Percentiles rank a stretch among this genome's conserved stretches.
Evolutionary conservation across 2,888 invertebrate species (phyloP).

Genomic region (Drepana falcataria): DNA sequence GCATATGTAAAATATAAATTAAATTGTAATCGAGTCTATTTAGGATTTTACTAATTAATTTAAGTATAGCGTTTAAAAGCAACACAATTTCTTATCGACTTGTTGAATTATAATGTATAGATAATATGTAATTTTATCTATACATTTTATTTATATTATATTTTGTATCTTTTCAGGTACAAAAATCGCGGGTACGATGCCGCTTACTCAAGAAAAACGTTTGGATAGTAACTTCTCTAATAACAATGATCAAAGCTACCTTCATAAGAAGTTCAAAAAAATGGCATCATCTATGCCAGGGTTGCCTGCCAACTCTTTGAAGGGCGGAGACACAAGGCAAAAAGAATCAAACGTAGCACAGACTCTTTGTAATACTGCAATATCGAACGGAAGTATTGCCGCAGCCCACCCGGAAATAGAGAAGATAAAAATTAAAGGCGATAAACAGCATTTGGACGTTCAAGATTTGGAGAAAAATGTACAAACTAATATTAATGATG

Average conservation of each 20-base stretch:
- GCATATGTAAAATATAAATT: too few species aligned
- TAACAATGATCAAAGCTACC: slow-evolving; percentile 85
- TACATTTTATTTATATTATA: slow-evolving; percentile 3
- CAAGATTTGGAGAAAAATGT: slow-evolving; percentile 65
- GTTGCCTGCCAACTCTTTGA: slow-evolving; percentile 51
- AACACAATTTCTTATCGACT: slow-evolving; percentile 1
- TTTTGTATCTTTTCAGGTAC: slow-evolving; percentile 53
- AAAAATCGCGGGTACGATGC: slow-evolving; percentile 65
- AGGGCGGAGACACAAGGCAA: slow-evolving; percentile 49
- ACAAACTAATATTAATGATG: slow-evolving; percentile 75
- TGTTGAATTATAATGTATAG: background rate
- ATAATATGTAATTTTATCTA: background rate
- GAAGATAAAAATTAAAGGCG: slow-evolving; percentile 55
- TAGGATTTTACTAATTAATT: too few species aligned
- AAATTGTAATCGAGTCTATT: too few species aligned
- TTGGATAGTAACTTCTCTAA: slow-evolving; percentile 69
- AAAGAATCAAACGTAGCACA: slow-evolving; percentile 51
- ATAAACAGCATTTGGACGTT: slow-evolving; percentile 37
- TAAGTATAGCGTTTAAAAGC: too few species aligned
- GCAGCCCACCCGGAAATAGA: slow-evolving; percentile 71
- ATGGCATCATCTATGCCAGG: slow-evolving; percentile 82
- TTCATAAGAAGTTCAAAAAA: slow-evolving; percentile 96
- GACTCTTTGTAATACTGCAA: slow-evolving; percentile 48
- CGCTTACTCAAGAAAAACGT: slow-evolving; percentile 73
- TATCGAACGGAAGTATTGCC: slow-evolving; percentile 68